Percentiles rank a stretch among this genome's conserved stretches.
These are phyloP conservation scores for Pseudorasbora parva DNA, from an alignment of 2,113 vertebrate genomes.

Conservation along the genomic window DNA sequence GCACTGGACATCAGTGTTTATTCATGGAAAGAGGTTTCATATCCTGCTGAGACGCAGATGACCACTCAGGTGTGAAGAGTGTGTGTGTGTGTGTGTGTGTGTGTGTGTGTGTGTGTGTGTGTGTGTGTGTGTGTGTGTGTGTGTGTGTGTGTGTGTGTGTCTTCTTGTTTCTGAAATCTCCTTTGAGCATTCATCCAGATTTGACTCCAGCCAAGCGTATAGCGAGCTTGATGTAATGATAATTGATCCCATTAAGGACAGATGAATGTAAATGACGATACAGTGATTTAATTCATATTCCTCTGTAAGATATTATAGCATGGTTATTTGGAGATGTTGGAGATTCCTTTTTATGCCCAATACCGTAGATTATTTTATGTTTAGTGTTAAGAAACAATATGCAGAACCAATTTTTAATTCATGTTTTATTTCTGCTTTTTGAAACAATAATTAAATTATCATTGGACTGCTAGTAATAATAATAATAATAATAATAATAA, in stretches of 20 bases:
- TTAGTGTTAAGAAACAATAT: not conserved
- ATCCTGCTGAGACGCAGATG: slow-evolving; percentile 31
- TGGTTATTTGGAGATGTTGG: not conserved
- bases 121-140: not conserved
- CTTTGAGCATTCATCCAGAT: slow-evolving; percentile 28
- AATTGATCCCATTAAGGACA: slow-evolving; percentile 17
- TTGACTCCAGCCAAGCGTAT: slow-evolving; percentile 15
- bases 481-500: too few species aligned
- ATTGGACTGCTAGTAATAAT: too few species aligned
- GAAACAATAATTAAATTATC: too few species aligned
- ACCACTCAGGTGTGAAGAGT: slow-evolving; percentile 44
- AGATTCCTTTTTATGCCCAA: not conserved
- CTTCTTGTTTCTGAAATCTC: slow-evolving; percentile 10
- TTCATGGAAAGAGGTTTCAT: slow-evolving; percentile 43
- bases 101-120: too few species aligned
- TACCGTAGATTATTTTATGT: not conserved
- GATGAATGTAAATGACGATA: not conserved
- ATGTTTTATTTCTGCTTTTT: too few species aligned
- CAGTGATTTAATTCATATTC: slow-evolving; percentile 4
- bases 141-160: not conserved
- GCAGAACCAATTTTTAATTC: too few species aligned
- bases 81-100: slow-evolving; percentile 12
- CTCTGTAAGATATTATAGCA: not conserved
- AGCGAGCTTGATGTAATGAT: not conserved
- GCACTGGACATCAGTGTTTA: slow-evolving; percentile 16